phyloP scores from a whole-genome alignment of 2,113 vertebrate species.

The Epinephelus lanceolatus region DNA sequence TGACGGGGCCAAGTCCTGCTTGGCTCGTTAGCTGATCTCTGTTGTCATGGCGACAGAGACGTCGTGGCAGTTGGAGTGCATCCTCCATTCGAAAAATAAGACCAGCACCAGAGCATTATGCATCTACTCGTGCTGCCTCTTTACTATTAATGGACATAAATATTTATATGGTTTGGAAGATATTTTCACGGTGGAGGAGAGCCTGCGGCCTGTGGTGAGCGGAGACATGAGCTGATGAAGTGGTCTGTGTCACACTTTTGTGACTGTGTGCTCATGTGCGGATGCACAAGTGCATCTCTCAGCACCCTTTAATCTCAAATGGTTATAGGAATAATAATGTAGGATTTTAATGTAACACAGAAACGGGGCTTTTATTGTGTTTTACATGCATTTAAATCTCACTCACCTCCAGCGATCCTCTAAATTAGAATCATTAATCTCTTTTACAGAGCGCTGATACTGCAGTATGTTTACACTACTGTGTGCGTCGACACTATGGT shows the following conservation, averaged over 20 bases:
- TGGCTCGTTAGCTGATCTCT: slow-evolving; percentile 67
- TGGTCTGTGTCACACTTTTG: slow-evolving; percentile 61
- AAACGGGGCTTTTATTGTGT: slow-evolving; percentile 37
- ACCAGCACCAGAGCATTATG: slow-evolving; percentile 66
- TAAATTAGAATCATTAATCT: slow-evolving; percentile 44
- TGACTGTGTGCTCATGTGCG: slow-evolving; percentile 40
- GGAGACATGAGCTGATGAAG: slow-evolving; percentile 77
- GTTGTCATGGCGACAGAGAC: slow-evolving; percentile 84
- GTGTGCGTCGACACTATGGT: not conserved
- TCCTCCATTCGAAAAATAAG: slow-evolving; percentile 69
- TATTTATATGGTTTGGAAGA: slow-evolving; percentile 77
- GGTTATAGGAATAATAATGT: slow-evolving; percentile 39
- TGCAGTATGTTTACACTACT: not conserved
- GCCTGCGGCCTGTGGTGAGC: slow-evolving; percentile 62
- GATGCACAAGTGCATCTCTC: slow-evolving; percentile 33
- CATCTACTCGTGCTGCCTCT: slow-evolving; percentile 68
- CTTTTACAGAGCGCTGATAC: slow-evolving; percentile 3
- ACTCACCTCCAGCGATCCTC: slow-evolving; percentile 21
- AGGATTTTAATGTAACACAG: slow-evolving; percentile 17
- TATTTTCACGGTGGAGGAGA: slow-evolving; percentile 63
- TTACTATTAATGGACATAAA: slow-evolving; percentile 85
- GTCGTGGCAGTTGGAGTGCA: slow-evolving; percentile 71
- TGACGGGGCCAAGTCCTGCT: slow-evolving; percentile 65
- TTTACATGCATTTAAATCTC: slow-evolving; percentile 35
- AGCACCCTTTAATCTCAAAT: slow-evolving; percentile 32